These are phyloP conservation scores for Caiman crocodilus DNA, from an alignment of 2,797 vertebrate species.

Conservation along the genomic window DNA sequence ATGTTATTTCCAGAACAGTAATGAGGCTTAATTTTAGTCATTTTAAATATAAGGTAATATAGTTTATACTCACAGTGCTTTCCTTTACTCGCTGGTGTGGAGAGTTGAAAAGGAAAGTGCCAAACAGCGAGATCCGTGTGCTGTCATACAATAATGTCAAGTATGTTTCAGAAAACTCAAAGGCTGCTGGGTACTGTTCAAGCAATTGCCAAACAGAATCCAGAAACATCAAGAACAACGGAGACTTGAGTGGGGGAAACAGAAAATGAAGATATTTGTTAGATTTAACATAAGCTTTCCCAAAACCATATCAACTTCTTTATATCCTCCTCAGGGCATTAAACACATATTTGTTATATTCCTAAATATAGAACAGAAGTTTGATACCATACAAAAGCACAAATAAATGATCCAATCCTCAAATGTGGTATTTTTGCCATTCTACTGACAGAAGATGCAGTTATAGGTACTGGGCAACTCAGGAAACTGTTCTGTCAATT, in stretches of 20 bases:
- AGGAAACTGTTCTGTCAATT: background rate
- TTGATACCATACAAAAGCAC: background rate
- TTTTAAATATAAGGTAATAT: background rate
- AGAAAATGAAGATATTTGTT: background rate
- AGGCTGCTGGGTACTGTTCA: conserved; percentile 93
- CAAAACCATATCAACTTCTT: background rate
- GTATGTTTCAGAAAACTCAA: conserved; percentile 95
- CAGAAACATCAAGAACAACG: conserved; percentile 94
- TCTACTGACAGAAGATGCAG: background rate
- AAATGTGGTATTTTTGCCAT: background rate
- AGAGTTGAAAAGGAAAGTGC: conserved; percentile 96
- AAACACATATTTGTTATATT: background rate
- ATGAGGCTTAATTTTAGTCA: background rate
- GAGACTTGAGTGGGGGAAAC: conserved; percentile 82
- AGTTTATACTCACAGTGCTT: conserved; percentile 85
- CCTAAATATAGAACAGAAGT: background rate
- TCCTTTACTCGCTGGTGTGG: conserved; percentile 90
- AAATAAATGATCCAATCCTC: background rate
- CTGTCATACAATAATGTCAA: conserved; percentile 92
- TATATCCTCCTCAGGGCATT: background rate
- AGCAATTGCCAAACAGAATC: conserved; percentile 97
- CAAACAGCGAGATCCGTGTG: conserved; percentile 92
- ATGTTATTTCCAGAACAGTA: background rate
- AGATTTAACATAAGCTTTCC: background rate
- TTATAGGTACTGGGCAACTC: background rate